phyloP scores from a whole-genome alignment of 1,140 invertebrate genomes.

The Brachionus paranguensis region DNA sequence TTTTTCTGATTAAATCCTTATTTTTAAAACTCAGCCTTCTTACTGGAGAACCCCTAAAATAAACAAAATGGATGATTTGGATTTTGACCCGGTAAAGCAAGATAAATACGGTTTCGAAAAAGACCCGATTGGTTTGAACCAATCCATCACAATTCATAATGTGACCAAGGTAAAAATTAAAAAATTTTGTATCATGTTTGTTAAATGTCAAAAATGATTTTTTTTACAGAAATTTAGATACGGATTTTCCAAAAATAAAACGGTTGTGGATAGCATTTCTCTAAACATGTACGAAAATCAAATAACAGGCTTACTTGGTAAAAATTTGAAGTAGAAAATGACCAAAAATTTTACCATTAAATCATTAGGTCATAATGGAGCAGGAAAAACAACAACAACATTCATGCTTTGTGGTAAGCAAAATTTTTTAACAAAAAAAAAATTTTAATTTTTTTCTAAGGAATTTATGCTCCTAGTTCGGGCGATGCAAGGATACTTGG shows the following conservation, averaged over 20 bases:
- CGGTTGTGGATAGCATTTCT: conserved; percentile 63
- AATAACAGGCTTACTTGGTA: conserved; percentile 60
- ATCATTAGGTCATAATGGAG: conserved; percentile 59
- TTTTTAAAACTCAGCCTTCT: neutral
- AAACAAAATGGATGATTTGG: neutral
- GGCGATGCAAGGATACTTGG: conserved; percentile 6
- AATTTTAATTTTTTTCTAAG: neutral
- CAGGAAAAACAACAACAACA: conserved; percentile 63
- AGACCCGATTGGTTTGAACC: conserved; percentile 15
- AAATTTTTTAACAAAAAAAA: neutral
- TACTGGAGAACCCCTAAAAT: neutral
- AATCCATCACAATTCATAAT: conserved; percentile 56
- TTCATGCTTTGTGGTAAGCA: conserved; percentile 33
- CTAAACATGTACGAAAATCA: conserved; percentile 65
- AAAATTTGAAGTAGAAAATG: conserved; percentile 61
- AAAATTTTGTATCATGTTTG: conserved; percentile 45
- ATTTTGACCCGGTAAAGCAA: neutral
- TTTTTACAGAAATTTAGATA: conserved; percentile 6
- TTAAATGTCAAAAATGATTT: no score
- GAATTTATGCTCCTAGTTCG: conserved; percentile 10
- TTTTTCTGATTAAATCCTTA: no score
- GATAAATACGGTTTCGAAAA: conserved; percentile 36
- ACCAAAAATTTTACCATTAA: conserved; percentile 4
- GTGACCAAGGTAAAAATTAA: conserved; percentile 57
- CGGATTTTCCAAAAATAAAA: conserved; percentile 44